A percentile compares a stretch with the other conserved stretches of the same genome.
phyloP scores from a whole-genome alignment of 2,113 vertebrate species.

The Otolemur garnettii region DNA sequence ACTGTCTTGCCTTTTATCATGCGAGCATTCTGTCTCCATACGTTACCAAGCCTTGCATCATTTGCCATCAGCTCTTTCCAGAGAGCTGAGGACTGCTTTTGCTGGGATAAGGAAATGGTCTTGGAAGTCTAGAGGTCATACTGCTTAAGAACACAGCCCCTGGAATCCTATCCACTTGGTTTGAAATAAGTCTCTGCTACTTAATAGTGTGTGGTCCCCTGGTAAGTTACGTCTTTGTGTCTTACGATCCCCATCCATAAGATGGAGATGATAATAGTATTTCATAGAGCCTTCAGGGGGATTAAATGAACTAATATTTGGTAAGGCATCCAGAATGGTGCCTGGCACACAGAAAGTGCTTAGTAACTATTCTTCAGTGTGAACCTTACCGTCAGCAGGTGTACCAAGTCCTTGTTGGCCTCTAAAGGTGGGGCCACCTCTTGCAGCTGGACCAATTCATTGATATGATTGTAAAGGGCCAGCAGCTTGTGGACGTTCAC shows the following conservation, averaged over 20 bases:
- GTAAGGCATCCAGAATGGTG: neutral
- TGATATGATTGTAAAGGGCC: constrained; percentile 95
- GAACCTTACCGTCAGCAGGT: constrained; percentile 93
- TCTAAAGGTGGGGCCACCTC: constrained; percentile 94
- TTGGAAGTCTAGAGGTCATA: neutral
- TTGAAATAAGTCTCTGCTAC: neutral
- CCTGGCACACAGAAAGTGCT: neutral
- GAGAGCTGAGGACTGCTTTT: neutral
- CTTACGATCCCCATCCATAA: neutral
- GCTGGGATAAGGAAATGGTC: neutral
- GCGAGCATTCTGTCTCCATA: neutral
- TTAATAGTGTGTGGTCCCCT: neutral
- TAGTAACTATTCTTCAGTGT: neutral
- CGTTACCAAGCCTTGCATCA: neutral
- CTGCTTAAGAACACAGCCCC: neutral
- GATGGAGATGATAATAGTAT: neutral
- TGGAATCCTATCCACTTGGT: neutral
- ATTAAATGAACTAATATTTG: neutral
- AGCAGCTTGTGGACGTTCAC: constrained; percentile 96
- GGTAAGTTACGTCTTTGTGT: neutral
- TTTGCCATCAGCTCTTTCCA: neutral
- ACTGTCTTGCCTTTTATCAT: neutral
- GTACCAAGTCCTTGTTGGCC: constrained; percentile 97
- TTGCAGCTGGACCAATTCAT: constrained; percentile 95
- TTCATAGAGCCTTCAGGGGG: neutral